phyloP scores from a whole-genome alignment of 2,888 invertebrate genomes.

The Eilema caniola region DNA sequence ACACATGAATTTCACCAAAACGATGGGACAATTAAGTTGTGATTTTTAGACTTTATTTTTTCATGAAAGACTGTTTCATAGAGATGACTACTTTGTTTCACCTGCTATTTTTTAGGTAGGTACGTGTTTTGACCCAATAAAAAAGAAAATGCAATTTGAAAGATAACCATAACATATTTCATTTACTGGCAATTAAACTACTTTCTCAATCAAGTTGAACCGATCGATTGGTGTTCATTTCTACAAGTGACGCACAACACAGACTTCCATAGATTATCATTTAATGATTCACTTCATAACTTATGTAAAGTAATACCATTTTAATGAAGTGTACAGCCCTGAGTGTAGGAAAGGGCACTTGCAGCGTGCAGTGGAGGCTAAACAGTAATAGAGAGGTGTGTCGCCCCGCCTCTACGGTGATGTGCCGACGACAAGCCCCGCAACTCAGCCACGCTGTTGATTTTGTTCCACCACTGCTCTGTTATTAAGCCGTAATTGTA shows the following conservation, averaged over 20 bases:
- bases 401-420: constrained; percentile 75
- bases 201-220: background rate
- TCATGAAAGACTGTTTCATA: background rate
- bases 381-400: constrained; percentile 82
- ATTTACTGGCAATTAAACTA: background rate
- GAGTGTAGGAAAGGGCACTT: constrained; percentile 51
- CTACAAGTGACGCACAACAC: background rate
- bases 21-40: too few species aligned
- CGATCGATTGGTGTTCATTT: background rate
- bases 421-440: constrained; percentile 67
- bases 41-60: background rate
- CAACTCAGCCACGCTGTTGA: constrained; percentile 56
- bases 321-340: constrained; percentile 54
- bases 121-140: background rate
- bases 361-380: constrained; percentile 36
- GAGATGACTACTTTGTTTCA: background rate
- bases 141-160: background rate
- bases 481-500: constrained; percentile 45
- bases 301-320: constrained; percentile 47
- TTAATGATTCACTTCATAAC: constrained; percentile 1
- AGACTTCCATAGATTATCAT: background rate
- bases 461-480: constrained; percentile 48
- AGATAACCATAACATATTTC: background rate
- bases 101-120: background rate
- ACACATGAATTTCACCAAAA: too few species aligned